Evolutionary conservation across 2,888 invertebrate genomes (phyloP).

Genomic region (Sericinus montela): DNA sequence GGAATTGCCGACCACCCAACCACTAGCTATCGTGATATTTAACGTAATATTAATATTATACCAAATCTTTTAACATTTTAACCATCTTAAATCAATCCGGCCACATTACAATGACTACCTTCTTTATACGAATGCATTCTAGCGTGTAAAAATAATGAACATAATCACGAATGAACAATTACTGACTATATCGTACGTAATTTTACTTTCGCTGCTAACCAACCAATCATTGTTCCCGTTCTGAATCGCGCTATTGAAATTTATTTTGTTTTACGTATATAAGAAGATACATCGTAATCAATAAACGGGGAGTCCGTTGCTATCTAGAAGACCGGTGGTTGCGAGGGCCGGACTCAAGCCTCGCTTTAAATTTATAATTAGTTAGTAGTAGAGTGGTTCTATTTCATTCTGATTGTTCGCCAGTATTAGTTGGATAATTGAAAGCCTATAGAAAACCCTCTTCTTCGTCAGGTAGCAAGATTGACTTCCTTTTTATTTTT

Average conservation of each 20-base stretch:
- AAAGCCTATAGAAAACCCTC: slow-evolving; percentile 47
- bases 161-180: not conserved
- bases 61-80: no score
- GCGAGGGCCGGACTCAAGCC: slow-evolving; percentile 72
- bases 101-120: not conserved
- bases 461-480: slow-evolving; percentile 71
- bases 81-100: not conserved
- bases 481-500: slow-evolving; percentile 65
- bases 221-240: slow-evolving; percentile 38
- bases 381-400: slow-evolving; percentile 62
- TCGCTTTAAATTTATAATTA: slow-evolving; percentile 55
- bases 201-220: slow-evolving; percentile 22
- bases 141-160: slow-evolving; percentile 7
- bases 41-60: no score
- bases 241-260: slow-evolving; percentile 49
- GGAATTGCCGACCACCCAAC: no score
- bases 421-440: slow-evolving; percentile 33
- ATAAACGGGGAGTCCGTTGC: slow-evolving; percentile 64
- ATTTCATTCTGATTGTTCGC: slow-evolving; percentile 45
- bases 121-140: not conserved
- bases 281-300: not conserved
- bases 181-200: not conserved
- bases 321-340: slow-evolving; percentile 69
- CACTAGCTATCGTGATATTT: no score
- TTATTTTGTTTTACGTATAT: slow-evolving; percentile 34